Conservation (phyloP, 2,113 vertebrate species). For the Saguinus midas region DNA sequence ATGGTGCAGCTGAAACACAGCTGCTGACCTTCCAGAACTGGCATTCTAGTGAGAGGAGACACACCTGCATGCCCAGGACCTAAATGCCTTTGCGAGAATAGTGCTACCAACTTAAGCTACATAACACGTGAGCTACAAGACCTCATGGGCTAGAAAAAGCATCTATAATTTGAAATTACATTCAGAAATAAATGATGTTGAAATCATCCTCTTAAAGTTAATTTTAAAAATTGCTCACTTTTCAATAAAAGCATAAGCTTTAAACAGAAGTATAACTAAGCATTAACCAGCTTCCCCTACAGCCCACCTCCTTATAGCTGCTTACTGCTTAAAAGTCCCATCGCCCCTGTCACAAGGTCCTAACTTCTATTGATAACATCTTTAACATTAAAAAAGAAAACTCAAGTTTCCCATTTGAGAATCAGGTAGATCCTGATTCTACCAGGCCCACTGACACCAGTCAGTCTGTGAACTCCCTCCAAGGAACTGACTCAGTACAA, state of each 20-base stretch:
- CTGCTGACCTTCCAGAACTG: background rate
- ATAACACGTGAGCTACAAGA: background rate
- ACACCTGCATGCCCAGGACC: background rate
- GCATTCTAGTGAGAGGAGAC: background rate
- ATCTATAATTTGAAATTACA: background rate
- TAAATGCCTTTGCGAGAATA: background rate
- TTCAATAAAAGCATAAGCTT: background rate
- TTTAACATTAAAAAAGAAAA: background rate
- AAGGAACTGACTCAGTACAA: background rate
- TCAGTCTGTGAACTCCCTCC: background rate
- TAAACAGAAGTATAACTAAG: background rate
- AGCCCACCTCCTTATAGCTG: background rate
- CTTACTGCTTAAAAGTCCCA: background rate
- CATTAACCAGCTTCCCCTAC: background rate
- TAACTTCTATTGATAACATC: background rate
- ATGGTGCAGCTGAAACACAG: background rate
- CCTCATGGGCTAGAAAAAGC: background rate
- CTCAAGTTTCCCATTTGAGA: background rate
- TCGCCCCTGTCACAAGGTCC: background rate
- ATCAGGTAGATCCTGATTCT: background rate
- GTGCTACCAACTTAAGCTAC: background rate
- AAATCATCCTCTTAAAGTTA: background rate
- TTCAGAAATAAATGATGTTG: background rate
- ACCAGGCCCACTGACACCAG: background rate
- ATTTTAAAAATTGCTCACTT: background rate